Evolutionary conservation across 37 sponge, comb jelly and placozoan species (phyloP).

Genomic region (Aphrocallistes beatrix): DNA sequence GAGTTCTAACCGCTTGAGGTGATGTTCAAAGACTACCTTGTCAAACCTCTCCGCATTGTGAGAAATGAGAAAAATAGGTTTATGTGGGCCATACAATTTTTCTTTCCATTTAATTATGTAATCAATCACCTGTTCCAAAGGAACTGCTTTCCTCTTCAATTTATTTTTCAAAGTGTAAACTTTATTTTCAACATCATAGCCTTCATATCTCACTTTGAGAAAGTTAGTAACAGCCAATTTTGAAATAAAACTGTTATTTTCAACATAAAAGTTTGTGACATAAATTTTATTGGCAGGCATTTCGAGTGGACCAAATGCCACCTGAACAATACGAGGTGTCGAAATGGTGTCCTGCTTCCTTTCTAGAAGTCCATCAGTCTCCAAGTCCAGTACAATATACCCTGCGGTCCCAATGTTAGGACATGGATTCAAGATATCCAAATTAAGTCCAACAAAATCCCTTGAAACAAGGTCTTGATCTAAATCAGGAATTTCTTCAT

Average conservation of each 20-base stretch:
- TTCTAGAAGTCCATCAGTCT: neutral
- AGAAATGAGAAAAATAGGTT: neutral
- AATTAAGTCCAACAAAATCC: neutral
- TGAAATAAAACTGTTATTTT: neutral
- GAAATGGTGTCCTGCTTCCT: neutral
- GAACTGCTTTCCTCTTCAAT: neutral
- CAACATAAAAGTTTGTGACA: neutral
- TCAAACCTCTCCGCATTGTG: neutral
- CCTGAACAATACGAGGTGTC: neutral
- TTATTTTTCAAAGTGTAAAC: neutral
- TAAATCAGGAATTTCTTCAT: too few species aligned
- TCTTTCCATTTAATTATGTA: neutral
- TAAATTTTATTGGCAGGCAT: neutral
- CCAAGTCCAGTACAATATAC: neutral
- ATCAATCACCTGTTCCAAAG: neutral
- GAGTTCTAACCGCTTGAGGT: neutral
- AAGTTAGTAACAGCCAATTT: neutral
- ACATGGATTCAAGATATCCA: neutral
- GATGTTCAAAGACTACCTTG: neutral
- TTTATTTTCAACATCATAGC: neutral
- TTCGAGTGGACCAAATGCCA: neutral
- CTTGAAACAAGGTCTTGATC: too few species aligned
- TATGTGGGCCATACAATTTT: neutral
- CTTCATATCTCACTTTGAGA: neutral
- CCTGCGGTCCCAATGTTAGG: constrained; percentile 1